Evolutionary conservation across 2,888 invertebrate genomes (phyloP), one percentile per base, ranked within the genome.

Genomic region (Drosophila nr. medialis): DNA sequence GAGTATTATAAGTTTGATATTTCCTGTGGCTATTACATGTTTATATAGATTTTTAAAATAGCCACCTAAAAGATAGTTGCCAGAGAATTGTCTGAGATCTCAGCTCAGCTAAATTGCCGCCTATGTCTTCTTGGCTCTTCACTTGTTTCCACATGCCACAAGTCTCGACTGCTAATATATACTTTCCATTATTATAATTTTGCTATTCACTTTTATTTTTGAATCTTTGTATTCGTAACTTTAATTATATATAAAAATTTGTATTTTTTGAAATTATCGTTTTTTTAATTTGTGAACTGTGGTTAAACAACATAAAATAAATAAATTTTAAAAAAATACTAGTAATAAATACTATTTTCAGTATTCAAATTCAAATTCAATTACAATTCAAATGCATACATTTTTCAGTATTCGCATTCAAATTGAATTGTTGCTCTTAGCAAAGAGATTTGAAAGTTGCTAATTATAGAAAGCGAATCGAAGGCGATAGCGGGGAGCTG

Each of bases 401-500:
- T 32, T n/a, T 27, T 18, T 24, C n/a, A 30, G 10, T n/a, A 24
- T 42, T 21, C 27, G 29, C 48, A 53, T 32, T 58, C 38, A 50
- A 63, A 72, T 48, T 29, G 34, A 56, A 50, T 73, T 75, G 55
- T 53, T 64, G 62, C 38, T 27, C 32, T 54, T 62, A 40, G 49
- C 30, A 54, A 60, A 53, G 49, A 27, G 51, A 60, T 36, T 61
- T 45, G 27, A 55, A 79, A 79, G 60, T 59, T 64, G 76, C 75
- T 79, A 79, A 76, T 80, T 77, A 75, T 59, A 29, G 30, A 51
- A 53, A 40, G 49, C 51, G 21, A 65, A 24, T 34, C 53, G 21
- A 32, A 21, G 32, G 21, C 30, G 50, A 45, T 18, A 24, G 34
- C 15, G 51, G 24, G 34, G 29, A 24, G 30, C 21, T 38, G 32